Evolutionary conservation across 2,113 vertebrate species (phyloP).

Genomic region (Hirundichthys speculiger): DNA sequence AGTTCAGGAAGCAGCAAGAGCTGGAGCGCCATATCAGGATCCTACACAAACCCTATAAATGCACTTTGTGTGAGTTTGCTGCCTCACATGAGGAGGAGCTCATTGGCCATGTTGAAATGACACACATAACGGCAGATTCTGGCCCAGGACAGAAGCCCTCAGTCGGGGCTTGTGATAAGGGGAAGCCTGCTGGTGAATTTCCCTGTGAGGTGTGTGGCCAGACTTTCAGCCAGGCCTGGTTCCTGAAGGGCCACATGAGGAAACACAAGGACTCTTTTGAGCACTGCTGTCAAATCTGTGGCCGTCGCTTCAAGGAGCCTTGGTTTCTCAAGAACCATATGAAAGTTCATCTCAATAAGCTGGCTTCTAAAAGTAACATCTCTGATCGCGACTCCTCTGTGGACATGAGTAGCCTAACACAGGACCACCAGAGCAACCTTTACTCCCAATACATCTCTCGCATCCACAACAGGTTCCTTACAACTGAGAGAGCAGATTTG

Average conservation of each 20-base stretch:
- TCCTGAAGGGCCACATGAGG: slow-evolving; percentile 98
- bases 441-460: slow-evolving; percentile 95
- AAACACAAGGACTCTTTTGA: slow-evolving; percentile 99
- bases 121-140: slow-evolving; percentile 93
- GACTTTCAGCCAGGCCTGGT: slow-evolving; percentile 99
- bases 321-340: slow-evolving; percentile 99
- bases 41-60: slow-evolving; percentile 98
- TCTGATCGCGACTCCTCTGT: slow-evolving; percentile 61
- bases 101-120: slow-evolving; percentile 94
- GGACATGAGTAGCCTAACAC: slow-evolving; percentile 85
- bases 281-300: slow-evolving; percentile 97
- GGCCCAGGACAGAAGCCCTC: slow-evolving; percentile 85
- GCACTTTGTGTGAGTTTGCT: slow-evolving; percentile 95
- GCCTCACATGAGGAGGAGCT: slow-evolving; percentile 97
- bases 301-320: slow-evolving; percentile 97
- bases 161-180: slow-evolving; percentile 79
- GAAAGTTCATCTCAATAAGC: slow-evolving; percentile 98
- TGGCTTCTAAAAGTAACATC: slow-evolving; percentile 91
- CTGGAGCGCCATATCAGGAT: slow-evolving; percentile 97
- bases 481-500: slow-evolving; percentile 85
- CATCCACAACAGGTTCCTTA: slow-evolving; percentile 91
- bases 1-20: slow-evolving; percentile 98
- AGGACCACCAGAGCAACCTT: slow-evolving; percentile 89
- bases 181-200: slow-evolving; percentile 90
- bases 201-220: slow-evolving; percentile 97